Conservation (phyloP, 2,888 invertebrate species). For the Rhagonycha fulva region DNA sequence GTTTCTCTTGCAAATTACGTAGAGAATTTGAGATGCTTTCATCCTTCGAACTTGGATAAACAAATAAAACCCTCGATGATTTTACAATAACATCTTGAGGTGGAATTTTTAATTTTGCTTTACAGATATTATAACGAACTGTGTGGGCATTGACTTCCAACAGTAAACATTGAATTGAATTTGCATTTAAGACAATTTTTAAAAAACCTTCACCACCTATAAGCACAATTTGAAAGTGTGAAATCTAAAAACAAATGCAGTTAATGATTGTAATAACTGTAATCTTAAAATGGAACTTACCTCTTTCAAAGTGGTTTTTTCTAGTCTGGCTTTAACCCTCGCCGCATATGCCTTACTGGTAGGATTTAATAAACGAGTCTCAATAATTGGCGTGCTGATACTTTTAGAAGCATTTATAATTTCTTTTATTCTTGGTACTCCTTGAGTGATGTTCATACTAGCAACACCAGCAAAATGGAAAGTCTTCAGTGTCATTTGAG, state of each 20-base stretch:
- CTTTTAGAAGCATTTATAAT: slow-evolving; percentile 96
- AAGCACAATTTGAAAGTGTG: not conserved
- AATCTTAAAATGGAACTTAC: slow-evolving; percentile 55
- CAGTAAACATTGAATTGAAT: slow-evolving; percentile 83
- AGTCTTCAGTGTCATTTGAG: slow-evolving; percentile 99
- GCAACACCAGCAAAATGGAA: slow-evolving; percentile 99
- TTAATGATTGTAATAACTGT: not conserved
- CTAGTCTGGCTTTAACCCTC: slow-evolving; percentile 90
- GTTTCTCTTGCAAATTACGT: slow-evolving; percentile 56
- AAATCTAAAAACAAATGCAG: not conserved
- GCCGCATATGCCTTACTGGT: slow-evolving; percentile 85
- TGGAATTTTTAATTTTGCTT: not conserved
- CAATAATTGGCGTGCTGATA: slow-evolving; percentile 97
- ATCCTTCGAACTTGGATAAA: not conserved
- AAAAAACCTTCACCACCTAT: slow-evolving; percentile 80
- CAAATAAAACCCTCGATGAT: not conserved
- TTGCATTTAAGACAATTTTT: slow-evolving; percentile 82
- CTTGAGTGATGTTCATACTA: slow-evolving; percentile 98
- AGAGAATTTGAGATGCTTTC: not conserved
- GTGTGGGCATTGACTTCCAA: slow-evolving; percentile 81
- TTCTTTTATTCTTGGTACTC: slow-evolving; percentile 88
- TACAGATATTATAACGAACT: slow-evolving; percentile 62
- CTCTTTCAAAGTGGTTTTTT: slow-evolving; percentile 93
- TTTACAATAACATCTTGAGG: not conserved
- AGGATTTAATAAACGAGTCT: slow-evolving; percentile 79